phyloP scores from a whole-genome alignment of 1,140 invertebrate species.

The Eumeta japonica region DNA sequence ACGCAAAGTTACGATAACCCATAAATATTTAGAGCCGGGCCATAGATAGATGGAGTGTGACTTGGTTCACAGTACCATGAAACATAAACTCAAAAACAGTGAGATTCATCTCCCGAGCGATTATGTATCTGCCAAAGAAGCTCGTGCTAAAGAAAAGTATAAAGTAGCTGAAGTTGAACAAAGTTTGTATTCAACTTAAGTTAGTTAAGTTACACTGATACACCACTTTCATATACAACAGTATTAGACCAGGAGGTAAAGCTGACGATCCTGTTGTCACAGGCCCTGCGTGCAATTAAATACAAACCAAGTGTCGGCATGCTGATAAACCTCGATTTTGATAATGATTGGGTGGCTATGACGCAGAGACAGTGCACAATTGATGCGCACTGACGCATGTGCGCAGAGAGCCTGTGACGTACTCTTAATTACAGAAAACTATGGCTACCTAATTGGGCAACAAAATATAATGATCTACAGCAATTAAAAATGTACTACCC shows the following conservation, averaged over 20 bases:
- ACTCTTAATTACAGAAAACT: too few species aligned
- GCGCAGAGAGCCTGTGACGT: too few species aligned
- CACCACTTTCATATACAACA: slow-evolving; percentile 9
- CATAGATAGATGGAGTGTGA: slow-evolving; percentile 50
- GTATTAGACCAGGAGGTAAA: slow-evolving; percentile 13
- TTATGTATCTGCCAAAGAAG: slow-evolving; percentile 7
- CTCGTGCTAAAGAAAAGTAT: slow-evolving; percentile 7
- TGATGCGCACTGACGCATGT: too few species aligned
- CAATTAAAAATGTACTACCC: not conserved
- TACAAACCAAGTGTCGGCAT: slow-evolving; percentile 1
- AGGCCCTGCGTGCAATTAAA: slow-evolving; percentile 5
- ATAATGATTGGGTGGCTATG: slow-evolving; percentile 1
- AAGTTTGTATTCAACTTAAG: slow-evolving; percentile 10
- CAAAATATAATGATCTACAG: slow-evolving; percentile 1
- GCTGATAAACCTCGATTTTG: not conserved
- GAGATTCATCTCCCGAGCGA: slow-evolving; percentile 11
- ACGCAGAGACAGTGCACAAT: not conserved
- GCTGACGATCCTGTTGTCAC: slow-evolving; percentile 10
- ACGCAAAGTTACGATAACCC: slow-evolving; percentile 25
- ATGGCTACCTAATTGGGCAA: not conserved
- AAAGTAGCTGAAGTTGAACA: slow-evolving; percentile 7
- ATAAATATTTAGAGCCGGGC: slow-evolving; percentile 41
- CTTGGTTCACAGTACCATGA: slow-evolving; percentile 24
- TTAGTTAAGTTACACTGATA: slow-evolving; percentile 6
- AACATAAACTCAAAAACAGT: slow-evolving; percentile 9